Evolutionary conservation across 2,888 invertebrate genomes (phyloP).

Genomic region (Zeuzera pyrina): DNA sequence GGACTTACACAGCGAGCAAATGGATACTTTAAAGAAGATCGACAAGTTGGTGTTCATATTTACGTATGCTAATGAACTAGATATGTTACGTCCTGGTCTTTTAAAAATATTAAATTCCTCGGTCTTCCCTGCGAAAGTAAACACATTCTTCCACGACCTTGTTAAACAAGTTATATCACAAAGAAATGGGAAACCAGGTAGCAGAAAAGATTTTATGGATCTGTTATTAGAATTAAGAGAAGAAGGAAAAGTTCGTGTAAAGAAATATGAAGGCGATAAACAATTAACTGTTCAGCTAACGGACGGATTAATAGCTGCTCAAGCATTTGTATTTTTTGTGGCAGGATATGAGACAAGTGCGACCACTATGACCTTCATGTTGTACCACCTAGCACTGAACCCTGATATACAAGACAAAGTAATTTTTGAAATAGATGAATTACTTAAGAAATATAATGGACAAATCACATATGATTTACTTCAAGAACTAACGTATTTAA

Average conservation of each 20-base stretch:
- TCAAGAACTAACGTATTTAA: constrained; percentile 43
- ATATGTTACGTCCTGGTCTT: neutral
- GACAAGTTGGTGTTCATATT: neutral
- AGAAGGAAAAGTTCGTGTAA: constrained; percentile 21
- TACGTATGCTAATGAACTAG: neutral
- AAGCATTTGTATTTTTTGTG: constrained; percentile 36
- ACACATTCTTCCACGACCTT: constrained; percentile 1
- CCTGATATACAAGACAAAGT: constrained; percentile 38
- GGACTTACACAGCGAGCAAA: neutral
- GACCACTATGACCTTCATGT: constrained; percentile 31
- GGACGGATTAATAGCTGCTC: constrained; percentile 27
- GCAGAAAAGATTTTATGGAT: constrained; percentile 7
- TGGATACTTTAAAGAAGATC: neutral
- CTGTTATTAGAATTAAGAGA: constrained; percentile 28
- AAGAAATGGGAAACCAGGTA: constrained; percentile 6
- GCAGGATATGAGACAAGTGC: constrained; percentile 55
- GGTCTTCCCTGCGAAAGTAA: neutral
- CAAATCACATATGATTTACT: constrained; percentile 43
- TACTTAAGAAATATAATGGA: constrained; percentile 27
- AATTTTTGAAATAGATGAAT: constrained; percentile 31
- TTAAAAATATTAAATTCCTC: neutral
- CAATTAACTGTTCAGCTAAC: constrained; percentile 20
- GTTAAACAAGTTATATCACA: constrained; percentile 3
- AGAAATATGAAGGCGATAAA: constrained; percentile 13
- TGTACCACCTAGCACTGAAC: constrained; percentile 39